Percentiles rank a stretch among this genome's conserved stretches.
Evolutionary conservation across 1,140 invertebrate genomes (phyloP).

Genomic region (Oreohelix idahoensis): DNA sequence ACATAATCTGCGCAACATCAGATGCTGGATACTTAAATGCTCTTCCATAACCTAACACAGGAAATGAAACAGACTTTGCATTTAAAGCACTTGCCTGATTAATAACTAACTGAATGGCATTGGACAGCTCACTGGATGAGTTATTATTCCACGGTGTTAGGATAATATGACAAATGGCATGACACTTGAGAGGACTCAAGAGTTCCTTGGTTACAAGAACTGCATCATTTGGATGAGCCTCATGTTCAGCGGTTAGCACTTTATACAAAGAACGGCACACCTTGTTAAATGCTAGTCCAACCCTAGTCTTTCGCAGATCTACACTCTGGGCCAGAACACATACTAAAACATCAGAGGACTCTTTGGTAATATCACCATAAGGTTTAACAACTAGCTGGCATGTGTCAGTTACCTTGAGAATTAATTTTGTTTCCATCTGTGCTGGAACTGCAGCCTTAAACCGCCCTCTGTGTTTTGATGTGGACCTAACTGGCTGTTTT

Average conservation of each 20-base stretch:
- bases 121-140: background rate
- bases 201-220: background rate
- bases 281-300: conserved; percentile 13
- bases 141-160: background rate
- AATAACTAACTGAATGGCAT: conserved; percentile 6
- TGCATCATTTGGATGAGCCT: background rate
- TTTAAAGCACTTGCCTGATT: background rate
- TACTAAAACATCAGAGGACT: conserved; percentile 17
- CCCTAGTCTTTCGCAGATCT: conserved; percentile 4
- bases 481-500: too few species aligned
- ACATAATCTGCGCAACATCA: background rate
- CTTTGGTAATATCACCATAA: conserved; percentile 20
- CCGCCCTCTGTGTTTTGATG: too few species aligned
- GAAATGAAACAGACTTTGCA: conserved; percentile 20
- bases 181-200: background rate
- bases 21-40: conserved; percentile 16
- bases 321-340: background rate
- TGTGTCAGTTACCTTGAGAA: background rate
- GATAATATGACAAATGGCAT: conserved; percentile 14
- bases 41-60: conserved; percentile 15
- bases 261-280: background rate
- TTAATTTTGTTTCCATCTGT: background rate
- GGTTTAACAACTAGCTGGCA: conserved; percentile 17
- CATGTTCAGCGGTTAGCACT: background rate
- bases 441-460: background rate